A percentile compares a stretch with the other conserved stretches of the same genome.
Conservation (phyloP, 2,797 vertebrate species). For the Onychomys leucogaster region DNA sequence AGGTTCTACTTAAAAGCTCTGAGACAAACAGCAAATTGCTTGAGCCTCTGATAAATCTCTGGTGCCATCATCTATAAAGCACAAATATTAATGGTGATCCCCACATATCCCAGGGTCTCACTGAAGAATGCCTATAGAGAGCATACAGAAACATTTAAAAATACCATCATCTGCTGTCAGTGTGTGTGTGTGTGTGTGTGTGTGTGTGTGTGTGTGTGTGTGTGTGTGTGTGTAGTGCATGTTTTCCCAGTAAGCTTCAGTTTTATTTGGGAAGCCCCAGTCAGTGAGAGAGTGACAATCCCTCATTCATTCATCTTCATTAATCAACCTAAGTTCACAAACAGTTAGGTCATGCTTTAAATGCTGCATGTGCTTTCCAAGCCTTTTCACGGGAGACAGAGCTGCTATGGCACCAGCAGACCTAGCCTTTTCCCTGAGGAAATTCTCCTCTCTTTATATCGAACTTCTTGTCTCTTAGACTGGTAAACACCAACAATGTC, state of each 20-base stretch:
- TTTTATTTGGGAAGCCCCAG: background rate
- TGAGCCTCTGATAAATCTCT: background rate
- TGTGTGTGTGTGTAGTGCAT: too few species aligned
- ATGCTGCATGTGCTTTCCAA: background rate
- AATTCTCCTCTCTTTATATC: background rate
- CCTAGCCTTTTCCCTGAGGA: background rate
- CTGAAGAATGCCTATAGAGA: background rate
- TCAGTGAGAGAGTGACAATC: background rate
- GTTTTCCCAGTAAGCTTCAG: background rate
- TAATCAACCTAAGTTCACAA: conserved; percentile 9
- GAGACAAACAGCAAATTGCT: background rate
- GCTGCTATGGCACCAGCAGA: background rate
- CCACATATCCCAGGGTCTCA: background rate
- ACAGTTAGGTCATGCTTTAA: background rate
- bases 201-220: background rate
- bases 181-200: background rate
- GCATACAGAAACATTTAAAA: background rate
- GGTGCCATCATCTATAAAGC: background rate
- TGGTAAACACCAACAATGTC: background rate
- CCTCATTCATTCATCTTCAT: conserved; percentile 46
- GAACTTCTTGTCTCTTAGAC: conserved; percentile 13
- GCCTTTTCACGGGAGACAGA: background rate
- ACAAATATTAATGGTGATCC: background rate
- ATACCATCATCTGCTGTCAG: background rate
- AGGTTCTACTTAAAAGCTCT: background rate